A percentile compares a stretch with the other conserved stretches of the same genome.
These are phyloP conservation scores for Semicossyphus pulcher DNA, from an alignment of 2,113 vertebrate species.

Conservation along the genomic window DNA sequence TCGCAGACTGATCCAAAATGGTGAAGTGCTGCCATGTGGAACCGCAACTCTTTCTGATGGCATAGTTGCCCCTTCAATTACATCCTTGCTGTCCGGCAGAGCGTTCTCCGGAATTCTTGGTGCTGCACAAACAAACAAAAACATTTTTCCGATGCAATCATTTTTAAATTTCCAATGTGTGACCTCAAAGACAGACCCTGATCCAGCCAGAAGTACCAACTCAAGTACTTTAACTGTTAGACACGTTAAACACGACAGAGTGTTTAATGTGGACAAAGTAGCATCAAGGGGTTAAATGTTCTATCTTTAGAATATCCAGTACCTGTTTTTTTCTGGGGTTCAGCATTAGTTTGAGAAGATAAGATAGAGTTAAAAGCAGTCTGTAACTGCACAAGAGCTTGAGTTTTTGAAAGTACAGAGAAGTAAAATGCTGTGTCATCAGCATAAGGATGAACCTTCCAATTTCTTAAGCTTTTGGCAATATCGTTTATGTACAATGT, in stretches of 20 bases:
- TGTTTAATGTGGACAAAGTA: no score
- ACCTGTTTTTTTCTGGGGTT: no score
- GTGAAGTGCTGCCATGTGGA: neutral
- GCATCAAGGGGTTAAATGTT: no score
- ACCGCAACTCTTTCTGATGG: neutral
- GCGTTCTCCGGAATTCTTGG: neutral
- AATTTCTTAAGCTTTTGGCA: neutral
- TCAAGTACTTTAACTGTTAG: no score
- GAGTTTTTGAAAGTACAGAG: neutral
- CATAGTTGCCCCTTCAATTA: accelerated
- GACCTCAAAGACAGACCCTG: no score
- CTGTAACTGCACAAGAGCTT: no score
- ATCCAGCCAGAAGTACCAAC: no score
- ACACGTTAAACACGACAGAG: no score
- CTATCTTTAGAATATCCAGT: no score
- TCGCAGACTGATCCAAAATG: slow-evolving; percentile 57
- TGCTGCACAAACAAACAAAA: slow-evolving; percentile 15
- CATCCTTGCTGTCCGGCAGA: neutral
- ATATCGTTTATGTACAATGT: neutral
- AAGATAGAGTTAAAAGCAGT: neutral
- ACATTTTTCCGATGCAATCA: no score
- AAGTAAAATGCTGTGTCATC: neutral
- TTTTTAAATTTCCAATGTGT: no score
- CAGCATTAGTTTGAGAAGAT: no score
- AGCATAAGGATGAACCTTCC: neutral